Evolutionary conservation across 2,113 vertebrate species (phyloP), one percentile per base, ranked within the genome.

Genomic region (Solenodon paradoxus): DNA sequence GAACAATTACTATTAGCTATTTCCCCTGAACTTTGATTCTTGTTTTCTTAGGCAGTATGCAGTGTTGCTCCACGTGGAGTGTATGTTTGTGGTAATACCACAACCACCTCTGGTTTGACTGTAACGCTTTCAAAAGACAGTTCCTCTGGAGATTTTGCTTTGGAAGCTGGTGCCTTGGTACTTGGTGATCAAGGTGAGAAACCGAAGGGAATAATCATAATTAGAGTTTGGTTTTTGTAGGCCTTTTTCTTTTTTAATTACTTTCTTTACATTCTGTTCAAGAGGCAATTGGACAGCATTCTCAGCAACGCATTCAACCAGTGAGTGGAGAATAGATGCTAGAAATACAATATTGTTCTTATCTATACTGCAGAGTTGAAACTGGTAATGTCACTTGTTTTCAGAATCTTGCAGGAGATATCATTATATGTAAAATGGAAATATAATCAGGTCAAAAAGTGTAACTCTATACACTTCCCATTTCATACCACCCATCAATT

Each of bases 21-120:
- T 94, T 49, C 24, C 16, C 9, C 78, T 88, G 83, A 45, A 32
- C 32, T 74, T 35, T 38, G 11, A 35, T 30, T 75, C 92, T 77
- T 79, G 59, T 97, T 97, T 97, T 63, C 88, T 92, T 45, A 99
- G 99, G 99, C 99, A 0, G 99, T 99, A 38, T 99, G 99, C 91
- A 99, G 98, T 0, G 94, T 99, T 28, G 99, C 99, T 83, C 99
- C 99, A 6, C 99, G 99, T 64, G 99, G 99, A 19, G 99, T 99
- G 47, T 99, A 99, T 81, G 99, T 99, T 13, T 99, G 99, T 97
- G 99, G 99, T 16, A 99, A 99, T 94, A 99, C 99, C n/a, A 99
- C 99, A 9, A 99, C 99, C 86, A 99, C 99, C 42, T 99, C 99
- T 96, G 99, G 99, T 74, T 97, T 99, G 85, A 99, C 99, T 0